phyloP scores from a whole-genome alignment of 2,797 vertebrate species.

The Ptychobarbus kaznakovi region DNA sequence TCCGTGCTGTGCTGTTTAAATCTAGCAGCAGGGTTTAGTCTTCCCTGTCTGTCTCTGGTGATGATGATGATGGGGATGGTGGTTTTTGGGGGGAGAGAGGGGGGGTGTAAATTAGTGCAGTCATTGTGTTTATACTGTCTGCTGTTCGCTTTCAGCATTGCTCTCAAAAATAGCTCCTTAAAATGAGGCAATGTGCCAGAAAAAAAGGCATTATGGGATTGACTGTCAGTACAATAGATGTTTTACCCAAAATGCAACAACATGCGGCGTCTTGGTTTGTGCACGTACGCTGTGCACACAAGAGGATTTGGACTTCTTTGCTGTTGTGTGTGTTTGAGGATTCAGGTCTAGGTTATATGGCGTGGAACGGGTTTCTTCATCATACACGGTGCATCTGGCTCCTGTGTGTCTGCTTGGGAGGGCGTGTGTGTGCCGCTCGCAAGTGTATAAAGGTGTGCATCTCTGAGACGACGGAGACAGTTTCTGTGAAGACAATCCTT shows the following conservation, averaged over 20 bases:
- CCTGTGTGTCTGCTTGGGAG: constrained; percentile 57
- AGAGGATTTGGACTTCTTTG: constrained; percentile 10
- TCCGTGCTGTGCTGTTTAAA: constrained; percentile 20
- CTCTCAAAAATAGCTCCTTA: constrained; percentile 7
- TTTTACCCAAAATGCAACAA: constrained; percentile 24
- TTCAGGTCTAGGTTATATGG: constrained; percentile 16
- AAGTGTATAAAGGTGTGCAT: constrained; percentile 47
- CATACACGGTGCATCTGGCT: constrained; percentile 49
- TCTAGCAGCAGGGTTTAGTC: constrained; percentile 1
- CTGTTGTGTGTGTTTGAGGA: constrained; percentile 37
- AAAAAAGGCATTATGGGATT: constrained; percentile 4
- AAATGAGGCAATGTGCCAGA: background rate
- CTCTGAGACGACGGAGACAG: constrained; percentile 8
- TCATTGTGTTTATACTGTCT: background rate
- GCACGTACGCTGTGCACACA: constrained; percentile 26
- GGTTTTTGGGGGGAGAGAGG: no score
- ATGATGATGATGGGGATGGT: background rate
- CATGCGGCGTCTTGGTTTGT: constrained; percentile 20
- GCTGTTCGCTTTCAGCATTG: background rate
- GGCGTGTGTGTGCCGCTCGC: constrained; percentile 39
- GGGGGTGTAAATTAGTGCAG: background rate
- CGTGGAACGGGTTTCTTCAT: constrained; percentile 45
- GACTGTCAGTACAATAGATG: constrained; percentile 22
- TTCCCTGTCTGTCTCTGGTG: constrained; percentile 27
- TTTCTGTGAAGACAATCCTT: constrained; percentile 37